phyloP scores from a whole-genome alignment of 2,797 vertebrate genomes.

The Paratrypauchen microcephalus region DNA sequence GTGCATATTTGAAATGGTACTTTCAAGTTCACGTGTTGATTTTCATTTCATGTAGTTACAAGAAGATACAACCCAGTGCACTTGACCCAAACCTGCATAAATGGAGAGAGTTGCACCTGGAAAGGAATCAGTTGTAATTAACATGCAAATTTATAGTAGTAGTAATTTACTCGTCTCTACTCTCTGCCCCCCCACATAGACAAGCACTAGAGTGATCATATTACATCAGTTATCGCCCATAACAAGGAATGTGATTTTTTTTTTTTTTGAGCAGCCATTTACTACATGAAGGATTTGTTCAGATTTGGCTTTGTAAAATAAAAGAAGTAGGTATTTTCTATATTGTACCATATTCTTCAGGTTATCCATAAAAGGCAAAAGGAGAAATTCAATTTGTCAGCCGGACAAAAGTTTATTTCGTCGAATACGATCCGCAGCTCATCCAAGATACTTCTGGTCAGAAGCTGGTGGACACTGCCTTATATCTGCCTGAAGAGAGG shows the following conservation, averaged over 20 bases:
- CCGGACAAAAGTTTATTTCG: too few species aligned
- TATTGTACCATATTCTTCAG: neutral
- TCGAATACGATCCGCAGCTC: too few species aligned
- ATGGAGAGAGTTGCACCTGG: neutral
- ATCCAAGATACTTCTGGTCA: too few species aligned
- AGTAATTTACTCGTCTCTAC: too few species aligned
- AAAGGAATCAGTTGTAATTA: neutral
- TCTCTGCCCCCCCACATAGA: too few species aligned
- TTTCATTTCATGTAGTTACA: neutral
- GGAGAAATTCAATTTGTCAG: too few species aligned
- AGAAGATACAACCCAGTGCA: neutral
- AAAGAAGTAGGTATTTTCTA: neutral
- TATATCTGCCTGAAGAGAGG: too few species aligned
- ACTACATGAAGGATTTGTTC: neutral
- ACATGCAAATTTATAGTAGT: neutral
- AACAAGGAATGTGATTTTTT: neutral
- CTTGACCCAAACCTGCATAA: neutral
- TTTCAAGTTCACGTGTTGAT: constrained; percentile 7
- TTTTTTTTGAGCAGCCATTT: neutral
- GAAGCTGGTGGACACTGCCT: too few species aligned
- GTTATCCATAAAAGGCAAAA: too few species aligned
- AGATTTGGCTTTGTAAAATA: neutral
- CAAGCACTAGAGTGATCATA: too few species aligned
- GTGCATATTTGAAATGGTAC: neutral
- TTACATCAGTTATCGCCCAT: neutral